Evolutionary conservation across 2,888 invertebrate genomes (phyloP).

Genomic region (Thysanoteuthis rhombus): DNA sequence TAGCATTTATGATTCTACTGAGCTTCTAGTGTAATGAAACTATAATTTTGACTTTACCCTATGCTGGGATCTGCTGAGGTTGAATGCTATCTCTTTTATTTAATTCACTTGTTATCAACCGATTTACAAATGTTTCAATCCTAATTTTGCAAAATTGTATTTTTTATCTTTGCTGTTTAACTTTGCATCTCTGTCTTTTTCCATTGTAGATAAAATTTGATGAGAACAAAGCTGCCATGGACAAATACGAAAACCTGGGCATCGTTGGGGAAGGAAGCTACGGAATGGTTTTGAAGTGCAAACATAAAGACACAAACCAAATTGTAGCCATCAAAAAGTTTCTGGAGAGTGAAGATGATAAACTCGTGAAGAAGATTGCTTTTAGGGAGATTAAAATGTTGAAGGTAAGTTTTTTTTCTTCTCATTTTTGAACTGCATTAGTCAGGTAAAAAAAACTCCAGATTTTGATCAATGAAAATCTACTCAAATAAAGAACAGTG

Average conservation of each 20-base stretch:
- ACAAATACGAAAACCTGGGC: conserved; percentile 87
- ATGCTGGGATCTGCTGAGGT: neutral
- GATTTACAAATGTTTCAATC: no score
- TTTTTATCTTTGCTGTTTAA: neutral
- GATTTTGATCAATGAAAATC: no score
- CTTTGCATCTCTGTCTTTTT: neutral
- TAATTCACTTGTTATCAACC: neutral
- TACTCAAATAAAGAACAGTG: no score
- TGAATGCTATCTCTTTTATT: neutral
- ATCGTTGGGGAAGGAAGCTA: conserved; percentile 96
- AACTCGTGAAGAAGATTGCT: conserved; percentile 94
- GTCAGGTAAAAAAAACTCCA: no score
- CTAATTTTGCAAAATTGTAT: no score
- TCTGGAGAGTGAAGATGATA: conserved; percentile 96
- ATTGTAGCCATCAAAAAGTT: conserved; percentile 97
- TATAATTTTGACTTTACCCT: neutral
- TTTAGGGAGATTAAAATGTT: conserved; percentile 92
- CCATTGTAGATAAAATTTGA: neutral
- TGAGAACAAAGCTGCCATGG: conserved; percentile 57
- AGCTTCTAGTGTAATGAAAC: neutral
- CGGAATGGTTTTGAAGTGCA: conserved; percentile 95
- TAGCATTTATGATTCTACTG: neutral
- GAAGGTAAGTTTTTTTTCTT: conserved; percentile 75
- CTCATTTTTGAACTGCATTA: neutral
- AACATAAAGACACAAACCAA: conserved; percentile 92